Conservation (phyloP, 1,140 invertebrate genomes). For the Pseudomyrmex sp. region DNA sequence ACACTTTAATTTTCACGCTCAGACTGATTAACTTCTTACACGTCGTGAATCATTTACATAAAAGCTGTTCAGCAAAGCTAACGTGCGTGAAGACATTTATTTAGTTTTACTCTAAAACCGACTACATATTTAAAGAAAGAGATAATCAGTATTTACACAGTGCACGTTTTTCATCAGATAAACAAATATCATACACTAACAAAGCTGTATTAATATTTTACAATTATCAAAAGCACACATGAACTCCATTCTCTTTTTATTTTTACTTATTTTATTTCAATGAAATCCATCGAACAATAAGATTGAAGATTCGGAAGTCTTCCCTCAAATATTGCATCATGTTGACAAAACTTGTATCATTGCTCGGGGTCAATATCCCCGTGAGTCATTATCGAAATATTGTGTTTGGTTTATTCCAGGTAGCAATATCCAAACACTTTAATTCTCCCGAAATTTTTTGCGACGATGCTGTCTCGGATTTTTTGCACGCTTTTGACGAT, state of each 20-base stretch:
- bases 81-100: no score
- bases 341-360: conserved; percentile 63
- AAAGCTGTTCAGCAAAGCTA: not conserved
- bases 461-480: not conserved
- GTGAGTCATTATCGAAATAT: conserved; percentile 75
- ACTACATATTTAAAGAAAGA: not conserved
- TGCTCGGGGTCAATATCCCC: conserved; percentile 69
- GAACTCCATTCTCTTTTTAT: not conserved
- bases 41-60: conserved; percentile 15
- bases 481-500: not conserved
- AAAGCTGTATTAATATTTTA: no score
- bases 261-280: no score
- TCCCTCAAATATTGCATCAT: conserved; percentile 43
- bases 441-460: conserved; percentile 4
- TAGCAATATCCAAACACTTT: conserved; percentile 26
- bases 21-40: conserved; percentile 26
- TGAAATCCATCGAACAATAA: not conserved
- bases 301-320: not conserved
- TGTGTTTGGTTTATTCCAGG: conserved; percentile 49
- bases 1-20: conserved; percentile 37
- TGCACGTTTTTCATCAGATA: not conserved
- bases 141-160: not conserved
- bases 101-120: not conserved
- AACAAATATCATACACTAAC: not conserved
- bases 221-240: no score